These are phyloP conservation scores for Chaetophractus vellerosus DNA, from an alignment of 2,797 vertebrate species.

Conservation along the genomic window DNA sequence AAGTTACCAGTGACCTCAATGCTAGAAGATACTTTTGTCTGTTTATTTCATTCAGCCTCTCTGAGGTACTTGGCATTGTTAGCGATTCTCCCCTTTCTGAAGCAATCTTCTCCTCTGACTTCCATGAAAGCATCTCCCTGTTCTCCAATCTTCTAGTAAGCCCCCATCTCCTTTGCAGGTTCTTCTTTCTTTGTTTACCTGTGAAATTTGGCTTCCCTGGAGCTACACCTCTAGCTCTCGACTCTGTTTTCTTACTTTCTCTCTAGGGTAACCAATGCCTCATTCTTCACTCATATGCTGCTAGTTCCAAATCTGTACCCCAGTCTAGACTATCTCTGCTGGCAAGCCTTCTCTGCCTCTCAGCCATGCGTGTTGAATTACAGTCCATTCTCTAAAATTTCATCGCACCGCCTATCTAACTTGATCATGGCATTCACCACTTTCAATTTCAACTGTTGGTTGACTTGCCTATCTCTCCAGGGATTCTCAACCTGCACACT, in stretches of 20 bases:
- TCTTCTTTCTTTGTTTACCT: background rate
- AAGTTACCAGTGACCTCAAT: background rate
- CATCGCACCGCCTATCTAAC: background rate
- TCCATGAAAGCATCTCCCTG: background rate
- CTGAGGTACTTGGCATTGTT: background rate
- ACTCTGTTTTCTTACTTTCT: background rate
- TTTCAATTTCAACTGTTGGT: background rate
- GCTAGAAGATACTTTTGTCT: background rate
- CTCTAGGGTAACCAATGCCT: background rate
- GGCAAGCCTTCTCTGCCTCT: background rate
- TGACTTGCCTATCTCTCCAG: background rate
- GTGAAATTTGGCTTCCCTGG: background rate
- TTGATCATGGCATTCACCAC: background rate
- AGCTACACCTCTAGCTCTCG: background rate
- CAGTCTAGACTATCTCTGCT: background rate
- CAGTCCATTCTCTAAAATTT: background rate
- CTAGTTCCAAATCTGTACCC: background rate
- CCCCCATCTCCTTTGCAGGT: background rate
- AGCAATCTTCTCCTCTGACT: background rate
- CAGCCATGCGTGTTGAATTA: background rate
- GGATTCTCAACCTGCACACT: background rate
- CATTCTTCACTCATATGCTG: background rate
- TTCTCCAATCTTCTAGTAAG: background rate
- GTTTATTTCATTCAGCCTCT: slow-evolving; percentile 13
- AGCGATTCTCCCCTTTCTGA: background rate